These are phyloP conservation scores for Crocuta crocuta DNA, from an alignment of 2,113 vertebrate species.

Conservation along the genomic window DNA sequence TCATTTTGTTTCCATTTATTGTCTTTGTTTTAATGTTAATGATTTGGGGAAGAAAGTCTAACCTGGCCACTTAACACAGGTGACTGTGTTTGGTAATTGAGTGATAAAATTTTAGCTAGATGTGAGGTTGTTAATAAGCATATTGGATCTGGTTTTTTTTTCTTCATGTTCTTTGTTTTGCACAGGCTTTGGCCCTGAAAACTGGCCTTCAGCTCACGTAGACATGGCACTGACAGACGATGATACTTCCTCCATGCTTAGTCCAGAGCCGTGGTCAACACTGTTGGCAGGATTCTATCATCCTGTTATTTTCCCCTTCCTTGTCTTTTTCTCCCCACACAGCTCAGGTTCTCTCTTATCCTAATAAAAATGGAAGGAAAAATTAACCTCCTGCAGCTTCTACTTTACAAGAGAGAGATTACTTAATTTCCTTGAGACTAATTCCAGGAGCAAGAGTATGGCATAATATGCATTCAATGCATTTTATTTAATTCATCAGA, in stretches of 20 bases:
- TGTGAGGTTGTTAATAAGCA: slow-evolving; percentile 26
- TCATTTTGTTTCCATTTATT: neutral
- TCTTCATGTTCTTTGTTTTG: neutral
- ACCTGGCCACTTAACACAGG: neutral
- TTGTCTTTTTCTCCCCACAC: neutral
- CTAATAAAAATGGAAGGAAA: neutral
- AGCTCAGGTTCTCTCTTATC: neutral
- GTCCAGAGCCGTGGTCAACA: neutral
- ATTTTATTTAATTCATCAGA: slow-evolving; percentile 78
- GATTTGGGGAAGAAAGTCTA: neutral
- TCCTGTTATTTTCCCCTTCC: neutral
- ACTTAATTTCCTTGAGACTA: slow-evolving; percentile 67
- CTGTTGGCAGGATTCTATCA: neutral
- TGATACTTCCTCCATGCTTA: neutral
- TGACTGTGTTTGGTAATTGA: slow-evolving; percentile 44
- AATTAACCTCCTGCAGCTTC: slow-evolving; percentile 44
- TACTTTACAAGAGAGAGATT: slow-evolving; percentile 60
- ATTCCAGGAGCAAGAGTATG: slow-evolving; percentile 42
- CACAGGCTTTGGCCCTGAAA: neutral
- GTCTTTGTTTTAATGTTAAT: slow-evolving; percentile 21
- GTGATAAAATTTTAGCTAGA: neutral
- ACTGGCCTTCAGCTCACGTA: neutral
- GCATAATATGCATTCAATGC: slow-evolving; percentile 35
- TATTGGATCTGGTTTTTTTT: neutral
- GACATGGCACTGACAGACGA: neutral